phyloP scores from a whole-genome alignment of 2,113 vertebrate species.

The Coregonus clupeaformis region DNA sequence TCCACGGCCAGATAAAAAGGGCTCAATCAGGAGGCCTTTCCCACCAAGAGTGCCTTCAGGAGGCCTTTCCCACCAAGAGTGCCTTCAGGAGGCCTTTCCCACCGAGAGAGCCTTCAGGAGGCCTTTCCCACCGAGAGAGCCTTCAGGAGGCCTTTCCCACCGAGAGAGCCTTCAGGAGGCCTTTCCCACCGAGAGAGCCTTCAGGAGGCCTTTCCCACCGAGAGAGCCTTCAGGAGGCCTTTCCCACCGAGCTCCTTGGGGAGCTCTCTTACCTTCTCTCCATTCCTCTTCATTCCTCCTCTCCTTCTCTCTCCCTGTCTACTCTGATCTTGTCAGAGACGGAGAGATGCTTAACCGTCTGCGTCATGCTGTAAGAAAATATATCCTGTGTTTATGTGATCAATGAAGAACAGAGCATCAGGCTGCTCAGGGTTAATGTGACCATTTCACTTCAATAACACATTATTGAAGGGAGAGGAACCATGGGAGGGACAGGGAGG shows the following conservation, averaged over 20 bases:
- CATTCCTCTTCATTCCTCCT: conserved; percentile 32
- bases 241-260: too few relatives aligned
- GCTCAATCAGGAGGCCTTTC: too few relatives aligned
- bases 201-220: too few relatives aligned
- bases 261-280: conserved; percentile 35
- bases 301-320: conserved; percentile 71
- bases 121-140: too few relatives aligned
- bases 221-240: conserved; percentile 43
- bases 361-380: conserved; percentile 70
- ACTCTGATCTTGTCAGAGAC: conserved; percentile 53
- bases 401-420: conserved; percentile 79
- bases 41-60: conserved; percentile 4
- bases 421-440: conserved; percentile 84
- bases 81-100: too few relatives aligned
- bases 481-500: conserved; percentile 24
- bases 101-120: too few relatives aligned
- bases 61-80: too few relatives aligned
- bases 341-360: conserved; percentile 1
- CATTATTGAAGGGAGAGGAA: conserved; percentile 73
- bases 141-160: too few relatives aligned
- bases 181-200: too few relatives aligned
- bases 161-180: too few relatives aligned
- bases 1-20: conserved; percentile 60
- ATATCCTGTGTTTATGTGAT: conserved; percentile 85
- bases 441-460: conserved; percentile 80